Percentiles rank a stretch among this genome's conserved stretches.
These are phyloP conservation scores for Drosophila quadrilineata DNA, from an alignment of 1,140 invertebrate species.

Conservation along the genomic window DNA sequence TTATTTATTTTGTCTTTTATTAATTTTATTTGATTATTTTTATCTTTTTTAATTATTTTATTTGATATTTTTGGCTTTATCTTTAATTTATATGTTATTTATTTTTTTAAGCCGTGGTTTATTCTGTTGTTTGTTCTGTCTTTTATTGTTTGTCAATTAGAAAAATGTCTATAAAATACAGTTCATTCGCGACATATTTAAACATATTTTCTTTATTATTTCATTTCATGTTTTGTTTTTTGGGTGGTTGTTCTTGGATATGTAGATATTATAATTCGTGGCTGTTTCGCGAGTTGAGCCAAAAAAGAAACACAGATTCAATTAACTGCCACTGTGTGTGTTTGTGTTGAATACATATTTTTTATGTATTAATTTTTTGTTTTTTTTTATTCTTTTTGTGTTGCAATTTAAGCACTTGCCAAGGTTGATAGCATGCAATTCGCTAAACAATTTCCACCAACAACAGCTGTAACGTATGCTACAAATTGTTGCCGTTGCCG, in stretches of 20 bases:
- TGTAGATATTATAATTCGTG: slow-evolving; percentile 51
- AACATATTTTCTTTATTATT: slow-evolving; percentile 12
- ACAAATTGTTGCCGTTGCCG: slow-evolving; percentile 41
- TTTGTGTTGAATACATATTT: slow-evolving; percentile 11
- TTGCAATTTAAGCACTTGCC: slow-evolving; percentile 38
- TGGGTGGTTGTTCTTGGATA: slow-evolving; percentile 47
- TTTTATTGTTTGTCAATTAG: slow-evolving; percentile 9
- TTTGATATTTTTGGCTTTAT: slow-evolving; percentile 15
- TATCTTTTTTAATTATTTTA: too few species aligned
- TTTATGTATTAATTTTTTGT: slow-evolving; percentile 16
- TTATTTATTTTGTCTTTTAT: too few species aligned
- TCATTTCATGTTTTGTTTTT: not conserved
- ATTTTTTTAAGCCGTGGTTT: slow-evolving; percentile 1
- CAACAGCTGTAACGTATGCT: slow-evolving; percentile 8
- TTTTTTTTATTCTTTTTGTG: too few species aligned
- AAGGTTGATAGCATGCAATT: slow-evolving; percentile 49
- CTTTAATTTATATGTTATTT: not conserved
- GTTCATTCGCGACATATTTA: slow-evolving; percentile 56
- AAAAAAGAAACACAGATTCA: slow-evolving; percentile 45
- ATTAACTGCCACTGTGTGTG: slow-evolving; percentile 33
- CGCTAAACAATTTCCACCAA: slow-evolving; percentile 32
- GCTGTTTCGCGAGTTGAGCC: too few species aligned
- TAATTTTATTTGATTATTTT: too few species aligned
- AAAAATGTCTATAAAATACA: slow-evolving; percentile 73
- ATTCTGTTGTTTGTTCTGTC: not conserved